Conservation (phyloP, 2,888 invertebrate genomes). For the Ligdia adustata region DNA sequence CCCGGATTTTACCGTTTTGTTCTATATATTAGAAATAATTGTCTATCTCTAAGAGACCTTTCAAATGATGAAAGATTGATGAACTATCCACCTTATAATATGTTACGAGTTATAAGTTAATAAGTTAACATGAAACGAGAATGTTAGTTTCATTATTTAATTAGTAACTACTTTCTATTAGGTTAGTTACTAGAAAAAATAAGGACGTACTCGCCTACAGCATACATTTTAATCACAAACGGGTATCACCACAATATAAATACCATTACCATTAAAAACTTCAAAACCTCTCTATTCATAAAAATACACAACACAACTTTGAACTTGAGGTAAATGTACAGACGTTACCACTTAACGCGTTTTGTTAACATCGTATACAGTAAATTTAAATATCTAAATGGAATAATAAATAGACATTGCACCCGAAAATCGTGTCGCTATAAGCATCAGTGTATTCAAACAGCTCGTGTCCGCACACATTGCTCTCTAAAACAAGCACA, state of each 20-base stretch:
- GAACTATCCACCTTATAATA: slow-evolving; percentile 34
- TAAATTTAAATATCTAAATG: neutral
- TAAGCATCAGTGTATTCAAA: slow-evolving; percentile 46
- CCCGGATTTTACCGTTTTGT: no score
- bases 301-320: slow-evolving; percentile 12
- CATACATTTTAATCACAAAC: slow-evolving; percentile 30
- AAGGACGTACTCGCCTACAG: slow-evolving; percentile 26
- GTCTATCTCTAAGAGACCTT: no score
- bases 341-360: neutral
- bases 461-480: slow-evolving; percentile 26
- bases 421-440: slow-evolving; percentile 50
- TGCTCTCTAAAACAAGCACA: slow-evolving; percentile 36
- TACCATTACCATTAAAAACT: slow-evolving; percentile 25
- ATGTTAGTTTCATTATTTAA: slow-evolving; percentile 45
- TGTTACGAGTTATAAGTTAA: slow-evolving; percentile 43
- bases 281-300: slow-evolving; percentile 4
- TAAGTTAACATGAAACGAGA: slow-evolving; percentile 57
- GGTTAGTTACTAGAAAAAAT: slow-evolving; percentile 32
- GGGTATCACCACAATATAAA: slow-evolving; percentile 29
- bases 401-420: slow-evolving; percentile 15
- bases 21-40: no score
- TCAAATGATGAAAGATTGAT: slow-evolving; percentile 28
- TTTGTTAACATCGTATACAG: slow-evolving; percentile 12
- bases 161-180: slow-evolving; percentile 36
- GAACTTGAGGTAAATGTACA: slow-evolving; percentile 1